Percentiles rank a stretch among this genome's conserved stretches.
These are phyloP conservation scores for Sipha flava DNA, from an alignment of 1,140 invertebrate species.

Conservation along the genomic window DNA sequence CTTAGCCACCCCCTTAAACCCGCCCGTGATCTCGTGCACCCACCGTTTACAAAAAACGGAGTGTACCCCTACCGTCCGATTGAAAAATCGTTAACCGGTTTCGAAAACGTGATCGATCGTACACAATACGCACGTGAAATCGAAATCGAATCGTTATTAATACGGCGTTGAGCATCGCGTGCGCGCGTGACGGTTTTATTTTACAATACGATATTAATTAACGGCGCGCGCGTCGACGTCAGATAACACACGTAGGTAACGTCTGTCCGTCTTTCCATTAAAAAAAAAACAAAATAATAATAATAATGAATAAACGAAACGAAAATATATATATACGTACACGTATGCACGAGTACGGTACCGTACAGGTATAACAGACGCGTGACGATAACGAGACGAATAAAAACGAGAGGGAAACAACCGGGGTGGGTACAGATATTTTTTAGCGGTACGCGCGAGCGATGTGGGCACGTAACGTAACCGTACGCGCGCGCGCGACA, in stretches of 20 bases:
- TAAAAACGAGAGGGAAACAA: neutral
- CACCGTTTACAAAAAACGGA: no score
- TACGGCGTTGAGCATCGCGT: no score
- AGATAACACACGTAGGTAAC: neutral
- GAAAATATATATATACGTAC: neutral
- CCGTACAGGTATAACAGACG: no score
- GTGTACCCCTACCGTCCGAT: no score
- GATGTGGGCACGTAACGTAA: neutral
- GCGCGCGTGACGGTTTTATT: neutral
- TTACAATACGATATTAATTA: conserved; percentile 20
- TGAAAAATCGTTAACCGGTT: no score
- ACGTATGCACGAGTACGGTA: no score
- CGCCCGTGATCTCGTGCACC: no score
- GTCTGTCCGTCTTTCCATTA: conserved; percentile 10
- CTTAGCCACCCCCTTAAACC: no score
- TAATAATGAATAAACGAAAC: no score
- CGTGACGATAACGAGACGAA: neutral
- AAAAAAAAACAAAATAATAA: neutral
- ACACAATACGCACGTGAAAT: neutral
- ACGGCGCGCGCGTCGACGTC: neutral
- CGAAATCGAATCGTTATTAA: neutral
- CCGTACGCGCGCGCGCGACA: neutral
- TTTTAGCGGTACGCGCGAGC: neutral
- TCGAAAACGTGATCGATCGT: no score
- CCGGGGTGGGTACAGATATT: no score